Base-by-base conservation (phyloP, 2,113 vertebrate species). In the Psittacara wagleri region DNA sequence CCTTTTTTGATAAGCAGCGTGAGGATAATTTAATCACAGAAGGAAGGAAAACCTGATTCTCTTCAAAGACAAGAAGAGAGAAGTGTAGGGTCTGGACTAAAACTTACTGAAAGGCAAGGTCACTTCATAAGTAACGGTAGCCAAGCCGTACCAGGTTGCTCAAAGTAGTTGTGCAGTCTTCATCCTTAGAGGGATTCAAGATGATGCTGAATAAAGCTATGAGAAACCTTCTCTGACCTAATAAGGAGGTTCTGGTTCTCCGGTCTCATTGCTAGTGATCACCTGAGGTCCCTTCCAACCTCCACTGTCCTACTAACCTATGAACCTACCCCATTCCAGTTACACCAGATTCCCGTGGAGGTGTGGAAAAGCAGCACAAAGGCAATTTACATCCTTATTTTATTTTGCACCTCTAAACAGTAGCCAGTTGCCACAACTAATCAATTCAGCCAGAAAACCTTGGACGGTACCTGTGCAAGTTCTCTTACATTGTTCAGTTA, bases 131-230 rank as follows among this genome's bases (percentile, higher is more conserved):
- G 27, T 28, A 57, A n/a, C 24, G 27, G 24, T 2, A 91, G 68
- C 7, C 73, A 51, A 62, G 54, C 10, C 55, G 44, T 10, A 22
- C 10, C 49, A 63, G 63, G 41, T 61, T 91, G 55, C 28, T 41
- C 68, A 28, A 22, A 81, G 54, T 24, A 66, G n/a, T 33, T 84
- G 44, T 31, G 43, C 51, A 41, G 23, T 31, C 61, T 68, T 69
- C 64, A 24, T 9, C 3, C 0, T 3, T n/a, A 43, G 10, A 81
- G 17, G 10, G 31, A 77, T 84, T 63, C 27, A n/a, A 28, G 63
- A 17, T 15, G 15, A 62, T 29, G 69, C 2, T 0, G 0, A 64
- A 62, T 8, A 54, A 66, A 77, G 51, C 19, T 37, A 48, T 4
- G 17, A 86, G 31, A 46, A 89, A 28, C 29, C 33, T 74, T 68